A percentile compares a stretch with the other conserved stretches of the same genome.
These are phyloP conservation scores for Habrosyne pyritoides DNA, from an alignment of 2,888 invertebrate genomes.

Conservation along the genomic window DNA sequence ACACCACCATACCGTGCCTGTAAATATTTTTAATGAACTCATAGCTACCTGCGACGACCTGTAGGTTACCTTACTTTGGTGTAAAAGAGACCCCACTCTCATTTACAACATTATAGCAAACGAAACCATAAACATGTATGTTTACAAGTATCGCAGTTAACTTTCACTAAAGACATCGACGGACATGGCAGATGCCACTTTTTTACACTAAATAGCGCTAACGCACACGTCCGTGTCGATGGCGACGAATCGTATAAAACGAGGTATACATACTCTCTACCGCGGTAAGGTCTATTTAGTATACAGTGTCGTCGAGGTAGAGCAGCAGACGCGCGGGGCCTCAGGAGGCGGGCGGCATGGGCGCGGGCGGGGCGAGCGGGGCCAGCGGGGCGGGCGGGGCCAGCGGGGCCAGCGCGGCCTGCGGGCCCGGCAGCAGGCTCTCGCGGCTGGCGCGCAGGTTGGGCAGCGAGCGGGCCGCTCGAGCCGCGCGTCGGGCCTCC, in stretches of 20 bases:
- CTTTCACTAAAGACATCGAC: not conserved
- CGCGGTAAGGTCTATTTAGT: conserved; percentile 53
- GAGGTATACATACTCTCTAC: conserved; percentile 16
- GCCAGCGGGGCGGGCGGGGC: conserved; percentile 44
- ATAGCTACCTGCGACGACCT: not conserved
- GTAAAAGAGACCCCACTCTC: no score
- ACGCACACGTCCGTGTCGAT: not conserved
- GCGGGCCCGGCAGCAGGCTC: conserved; percentile 81
- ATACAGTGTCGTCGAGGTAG: conserved; percentile 72
- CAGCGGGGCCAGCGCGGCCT: conserved; percentile 29
- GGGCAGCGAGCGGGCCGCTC: conserved; percentile 85
- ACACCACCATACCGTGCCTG: not conserved
- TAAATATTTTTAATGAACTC: not conserved
- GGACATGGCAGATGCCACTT: not conserved
- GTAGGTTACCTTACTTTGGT: not conserved
- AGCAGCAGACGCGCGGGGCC: conserved; percentile 76
- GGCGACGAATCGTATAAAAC: not conserved
- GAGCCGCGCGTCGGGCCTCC: conserved; percentile 75
- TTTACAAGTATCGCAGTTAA: not conserved
- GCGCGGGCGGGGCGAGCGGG: conserved; percentile 42
- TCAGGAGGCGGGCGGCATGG: conserved; percentile 55
- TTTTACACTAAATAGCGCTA: not conserved
- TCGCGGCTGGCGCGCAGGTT: conserved; percentile 88
- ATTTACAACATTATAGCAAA: no score
- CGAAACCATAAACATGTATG: no score